phyloP scores from a whole-genome alignment of 1,140 invertebrate genomes.

The Macrobrachium rosenbergii region DNA sequence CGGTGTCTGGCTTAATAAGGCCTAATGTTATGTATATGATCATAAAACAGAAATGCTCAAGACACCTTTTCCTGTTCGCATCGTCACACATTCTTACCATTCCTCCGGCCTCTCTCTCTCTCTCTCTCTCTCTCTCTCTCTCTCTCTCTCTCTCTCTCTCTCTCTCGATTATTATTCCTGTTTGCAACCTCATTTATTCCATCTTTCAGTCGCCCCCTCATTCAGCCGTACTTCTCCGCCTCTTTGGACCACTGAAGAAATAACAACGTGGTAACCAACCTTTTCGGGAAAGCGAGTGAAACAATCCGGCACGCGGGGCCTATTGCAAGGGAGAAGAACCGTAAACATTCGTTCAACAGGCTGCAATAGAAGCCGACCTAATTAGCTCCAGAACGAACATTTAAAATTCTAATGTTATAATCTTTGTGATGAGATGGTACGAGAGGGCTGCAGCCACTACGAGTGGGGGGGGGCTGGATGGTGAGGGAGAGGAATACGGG shows the following conservation, averaged over 20 bases:
- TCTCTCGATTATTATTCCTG: slow-evolving; percentile 16
- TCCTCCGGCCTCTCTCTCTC: background rate
- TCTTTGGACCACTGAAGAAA: slow-evolving; percentile 1
- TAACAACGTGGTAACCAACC: background rate
- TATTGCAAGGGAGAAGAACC: background rate
- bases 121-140: slow-evolving; percentile 34
- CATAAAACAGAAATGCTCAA: no score
- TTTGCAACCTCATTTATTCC: slow-evolving; percentile 6
- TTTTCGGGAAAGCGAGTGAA: background rate
- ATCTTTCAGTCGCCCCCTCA: slow-evolving; percentile 2
- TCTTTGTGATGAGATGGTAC: slow-evolving; percentile 52
- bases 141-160: slow-evolving; percentile 34
- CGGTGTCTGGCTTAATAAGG: no score
- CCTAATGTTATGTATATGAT: no score
- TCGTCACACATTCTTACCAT: no score
- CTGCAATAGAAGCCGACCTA: slow-evolving; percentile 52
- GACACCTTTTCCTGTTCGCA: no score
- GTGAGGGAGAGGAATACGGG: background rate
- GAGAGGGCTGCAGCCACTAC: background rate
- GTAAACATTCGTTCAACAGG: slow-evolving; percentile 4
- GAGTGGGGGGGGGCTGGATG: background rate
- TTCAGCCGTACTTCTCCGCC: slow-evolving; percentile 10
- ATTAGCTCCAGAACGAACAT: slow-evolving; percentile 60
- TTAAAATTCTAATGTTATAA: slow-evolving; percentile 63
- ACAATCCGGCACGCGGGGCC: background rate